phyloP scores from a whole-genome alignment of 1,140 invertebrate genomes.

The Chlorops oryzae region DNA sequence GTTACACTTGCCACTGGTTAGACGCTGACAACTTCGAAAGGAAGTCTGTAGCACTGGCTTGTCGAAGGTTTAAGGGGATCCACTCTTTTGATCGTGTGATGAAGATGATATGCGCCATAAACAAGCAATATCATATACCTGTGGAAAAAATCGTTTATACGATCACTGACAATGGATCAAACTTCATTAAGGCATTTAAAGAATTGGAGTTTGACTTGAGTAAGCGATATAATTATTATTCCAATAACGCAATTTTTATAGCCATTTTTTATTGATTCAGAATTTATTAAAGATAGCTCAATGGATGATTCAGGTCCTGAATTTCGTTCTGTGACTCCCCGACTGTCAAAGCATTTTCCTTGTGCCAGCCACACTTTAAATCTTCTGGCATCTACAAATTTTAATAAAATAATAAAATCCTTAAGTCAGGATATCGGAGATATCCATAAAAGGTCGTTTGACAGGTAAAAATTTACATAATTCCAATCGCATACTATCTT shows the following conservation, averaged over 20 bases:
- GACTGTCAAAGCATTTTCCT: conserved; percentile 10
- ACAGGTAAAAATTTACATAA: no score
- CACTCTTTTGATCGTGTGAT: conserved; percentile 19
- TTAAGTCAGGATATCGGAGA: no score
- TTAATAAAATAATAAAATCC: conserved; percentile 2
- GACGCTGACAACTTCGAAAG: conserved; percentile 12
- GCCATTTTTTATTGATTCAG: conserved; percentile 1
- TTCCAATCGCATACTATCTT: no score
- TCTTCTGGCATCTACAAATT: neutral
- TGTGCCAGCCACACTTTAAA: conserved; percentile 4
- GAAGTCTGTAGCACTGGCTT: conserved; percentile 17
- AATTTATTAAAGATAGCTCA: neutral
- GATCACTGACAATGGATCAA: conserved; percentile 25
- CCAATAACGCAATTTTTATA: neutral
- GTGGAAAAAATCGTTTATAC: conserved; percentile 18
- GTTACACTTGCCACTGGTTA: conserved; percentile 19
- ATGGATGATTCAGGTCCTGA: neutral
- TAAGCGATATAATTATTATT: conserved; percentile 1
- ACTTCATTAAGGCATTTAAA: conserved; percentile 24
- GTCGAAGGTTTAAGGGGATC: conserved; percentile 21
- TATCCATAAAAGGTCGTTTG: no score
- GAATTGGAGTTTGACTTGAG: conserved; percentile 5
- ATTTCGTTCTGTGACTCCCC: neutral
- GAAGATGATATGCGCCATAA: conserved; percentile 15
- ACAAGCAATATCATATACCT: conserved; percentile 17